A percentile compares a stretch with the other conserved stretches of the same genome.
Evolutionary conservation across 2,797 vertebrate genomes (phyloP).

Genomic region (Sorex maritimensis): DNA sequence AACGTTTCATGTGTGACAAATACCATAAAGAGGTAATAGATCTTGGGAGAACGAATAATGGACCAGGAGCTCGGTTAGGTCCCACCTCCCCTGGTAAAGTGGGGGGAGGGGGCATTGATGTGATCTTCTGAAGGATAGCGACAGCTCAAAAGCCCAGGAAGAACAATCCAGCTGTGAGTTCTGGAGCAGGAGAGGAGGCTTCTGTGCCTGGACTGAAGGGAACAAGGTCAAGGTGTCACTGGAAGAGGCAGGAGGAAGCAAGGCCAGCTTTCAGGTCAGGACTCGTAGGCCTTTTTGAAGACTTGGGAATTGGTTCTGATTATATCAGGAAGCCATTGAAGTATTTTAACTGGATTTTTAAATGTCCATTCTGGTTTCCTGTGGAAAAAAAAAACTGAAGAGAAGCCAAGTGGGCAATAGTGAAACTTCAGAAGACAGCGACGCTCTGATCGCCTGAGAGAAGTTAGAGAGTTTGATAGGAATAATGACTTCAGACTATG

Average conservation of each 20-base stretch:
- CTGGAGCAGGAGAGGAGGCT: background rate
- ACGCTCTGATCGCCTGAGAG: background rate
- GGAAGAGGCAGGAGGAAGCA: background rate
- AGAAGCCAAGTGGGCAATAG: background rate
- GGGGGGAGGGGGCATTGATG: background rate
- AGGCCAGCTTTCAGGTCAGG: background rate
- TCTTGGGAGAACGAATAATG: background rate
- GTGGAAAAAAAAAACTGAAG: background rate
- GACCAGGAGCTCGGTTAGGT: background rate
- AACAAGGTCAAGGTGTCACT: background rate
- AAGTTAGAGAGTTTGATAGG: background rate
- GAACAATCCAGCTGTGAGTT: background rate
- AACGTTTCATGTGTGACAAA: background rate
- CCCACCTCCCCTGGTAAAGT: background rate
- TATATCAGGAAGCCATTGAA: background rate
- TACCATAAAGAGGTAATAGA: background rate
- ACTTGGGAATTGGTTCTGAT: background rate
- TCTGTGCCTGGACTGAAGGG: background rate
- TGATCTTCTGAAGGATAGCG: background rate
- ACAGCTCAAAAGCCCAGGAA: background rate
- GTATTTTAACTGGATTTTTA: background rate
- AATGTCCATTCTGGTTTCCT: constrained; percentile 31
- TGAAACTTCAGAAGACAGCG: background rate
- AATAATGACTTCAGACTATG: background rate
- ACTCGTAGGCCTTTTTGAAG: background rate